Evolutionary conservation across 35 echinoderm and acorn worm genomes (phyloP), one percentile per base, ranked within the genome.

Genomic region (Heliocidaris tuberculata): DNA sequence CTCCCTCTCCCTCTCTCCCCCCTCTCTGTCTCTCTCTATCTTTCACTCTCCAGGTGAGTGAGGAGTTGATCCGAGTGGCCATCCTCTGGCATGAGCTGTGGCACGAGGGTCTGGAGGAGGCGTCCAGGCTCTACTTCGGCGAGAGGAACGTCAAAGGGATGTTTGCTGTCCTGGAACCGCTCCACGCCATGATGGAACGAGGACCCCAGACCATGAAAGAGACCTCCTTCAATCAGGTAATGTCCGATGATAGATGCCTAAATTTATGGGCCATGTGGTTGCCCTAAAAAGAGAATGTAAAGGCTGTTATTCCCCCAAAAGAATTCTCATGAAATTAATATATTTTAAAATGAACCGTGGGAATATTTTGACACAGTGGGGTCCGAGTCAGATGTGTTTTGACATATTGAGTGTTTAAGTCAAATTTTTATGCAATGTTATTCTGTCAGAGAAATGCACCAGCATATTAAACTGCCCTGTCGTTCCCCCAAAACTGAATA

Each of bases 181-280:
- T 99, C 13, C 98, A 97, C 86, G 98, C 98, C 17, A 99, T 99
- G 98, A 99, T 99, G 97, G 98, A 99, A 59, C 93, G 98, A 31
- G 98, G 98, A 42, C 98, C 98, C 56, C 98, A 99, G 50, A 99
- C 98, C 8, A 97, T 99, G 97, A 99, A 99, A 86, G 98, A 99
- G 92, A 99, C 98, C 0, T 99, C 98, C 5, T 99, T 99, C 93
- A 97, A 97, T 52, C 98, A 99, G 96, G 98, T 99, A 96, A 32
- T 50, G 12, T 48, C 32, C 19, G 48, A 48, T 48, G 47, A 48
- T 15, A 48, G 87, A 48, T 47, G 87, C 31, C 31, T 89, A 89
- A 48, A 47, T 48, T 89, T 78, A 78, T 78, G 21, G 65, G 65
- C 54, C 35, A 49, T 93, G 21, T 60, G 30, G 56, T 48, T 93